Evolutionary conservation across 2,888 invertebrate genomes (phyloP), one percentile per base, ranked within the genome.

Genomic region (Cheilosia pagana): DNA sequence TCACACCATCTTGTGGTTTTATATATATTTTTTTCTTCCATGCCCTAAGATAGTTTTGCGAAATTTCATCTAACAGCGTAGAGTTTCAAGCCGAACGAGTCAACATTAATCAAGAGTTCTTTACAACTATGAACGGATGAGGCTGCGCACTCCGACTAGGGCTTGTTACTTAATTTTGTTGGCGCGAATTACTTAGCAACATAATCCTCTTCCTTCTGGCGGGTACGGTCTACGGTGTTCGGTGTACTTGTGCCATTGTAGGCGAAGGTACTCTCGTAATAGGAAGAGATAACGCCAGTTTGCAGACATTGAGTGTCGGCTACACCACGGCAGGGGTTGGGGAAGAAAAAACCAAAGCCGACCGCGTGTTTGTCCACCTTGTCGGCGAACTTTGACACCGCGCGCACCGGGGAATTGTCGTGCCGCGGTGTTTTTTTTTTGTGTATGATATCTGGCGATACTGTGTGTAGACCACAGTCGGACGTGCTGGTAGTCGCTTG

Each of bases 331-430:
- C 19, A 39, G 62, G 59, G 16, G 23, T 23, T 19, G 3, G 3
- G 35, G 12, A 65, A 35, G 19, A 12, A 28, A 53, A 43, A 59
- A 48, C 19, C 53, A 68, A 68, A 74, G 31, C 53, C 52, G 77
- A 55, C 68, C 45, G 53, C 78, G 68, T 74, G 79, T 83, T 75
- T 83, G 83, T 83, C 78, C 83, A 83, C 79, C 57, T 70, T 83
- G 83, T 79, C 83, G 83, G 79, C 83, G 83, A 83, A 79, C 83
- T 83, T 83, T 83, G 83, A 83, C 83, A 83, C 70, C 74, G 59
- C 81, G 59, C 81, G 63, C 74, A 55, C 45, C 48, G 31, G 39
- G 60, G 48, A 55, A 72, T 50, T 83, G 83, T 83, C 83, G 83
- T 83, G 83, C 68, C 12, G 48, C 28, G 48, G 25, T 4, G 55